These are phyloP conservation scores for Prunella strophiata DNA, from an alignment of 2,797 vertebrate genomes.

Conservation along the genomic window DNA sequence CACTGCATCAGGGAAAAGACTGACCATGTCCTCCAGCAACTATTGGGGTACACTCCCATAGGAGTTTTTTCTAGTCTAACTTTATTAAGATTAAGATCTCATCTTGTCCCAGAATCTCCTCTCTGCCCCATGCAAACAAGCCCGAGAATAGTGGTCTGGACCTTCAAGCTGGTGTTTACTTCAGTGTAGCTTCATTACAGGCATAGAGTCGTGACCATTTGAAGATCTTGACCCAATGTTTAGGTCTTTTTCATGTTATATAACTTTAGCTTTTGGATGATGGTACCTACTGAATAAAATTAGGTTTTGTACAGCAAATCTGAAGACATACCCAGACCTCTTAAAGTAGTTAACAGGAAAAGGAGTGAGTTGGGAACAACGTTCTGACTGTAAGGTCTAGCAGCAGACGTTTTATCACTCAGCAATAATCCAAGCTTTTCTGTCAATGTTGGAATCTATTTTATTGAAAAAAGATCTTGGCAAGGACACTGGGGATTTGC, in stretches of 20 bases:
- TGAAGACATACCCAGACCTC: not conserved
- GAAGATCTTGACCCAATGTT: not conserved
- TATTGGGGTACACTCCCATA: not conserved
- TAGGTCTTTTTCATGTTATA: not conserved
- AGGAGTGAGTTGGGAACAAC: conserved; percentile 18
- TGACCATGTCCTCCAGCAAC: not conserved
- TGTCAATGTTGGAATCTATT: conserved; percentile 36
- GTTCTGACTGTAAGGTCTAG: conserved; percentile 24
- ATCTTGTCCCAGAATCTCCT: not conserved
- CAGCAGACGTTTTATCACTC: conserved; percentile 35
- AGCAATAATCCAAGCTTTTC: conserved; percentile 48
- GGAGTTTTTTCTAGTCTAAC: not conserved
- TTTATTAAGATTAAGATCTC: not conserved
- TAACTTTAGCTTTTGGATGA: not conserved
- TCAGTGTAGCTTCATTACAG: not conserved
- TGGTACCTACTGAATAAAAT: not conserved
- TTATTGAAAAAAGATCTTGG: conserved; percentile 46
- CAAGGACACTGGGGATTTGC: conserved; percentile 18
- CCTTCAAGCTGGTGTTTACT: conserved; percentile 6
- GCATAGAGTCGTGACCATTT: not conserved
- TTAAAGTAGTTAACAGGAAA: conserved; percentile 20
- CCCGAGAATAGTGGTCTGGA: not conserved
- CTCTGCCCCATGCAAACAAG: not conserved
- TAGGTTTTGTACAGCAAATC: not conserved
- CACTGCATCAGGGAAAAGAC: not conserved